Base-by-base conservation (phyloP, 2,113 vertebrate species). In the Oncorhynchus kisutch region DNA sequence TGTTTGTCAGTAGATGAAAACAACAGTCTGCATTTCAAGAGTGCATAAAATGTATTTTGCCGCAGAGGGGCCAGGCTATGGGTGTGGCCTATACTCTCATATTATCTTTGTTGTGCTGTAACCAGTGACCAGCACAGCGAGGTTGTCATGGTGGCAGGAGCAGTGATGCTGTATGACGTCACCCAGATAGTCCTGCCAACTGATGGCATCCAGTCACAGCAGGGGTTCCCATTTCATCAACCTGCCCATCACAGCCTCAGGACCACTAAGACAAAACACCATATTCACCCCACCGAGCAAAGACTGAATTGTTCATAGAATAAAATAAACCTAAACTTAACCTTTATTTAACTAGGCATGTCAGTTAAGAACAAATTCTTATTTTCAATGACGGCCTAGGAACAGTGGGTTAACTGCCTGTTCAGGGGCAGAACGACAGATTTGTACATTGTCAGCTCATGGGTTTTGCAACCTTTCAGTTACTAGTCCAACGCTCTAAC, bases 161-260 rank as follows among this genome's bases (percentile, higher is more conserved):
- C 97, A 98, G 84, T 98, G 97, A 79, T 98, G 94, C 16, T 97
- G 96, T 81, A 99, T 97, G 77, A 98, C 91, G 70, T 96, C 96
- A 72, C 97, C 96, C 9, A 96, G 92, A 67, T 99, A 98, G 91
- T 97, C 96, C 78, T 98, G 97, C 97, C 97, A 99, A 90, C 97
- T 98, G 78, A 96, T 31, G 0, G 97, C 96, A 84, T 98, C 95
- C 3, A 0, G 94, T 84, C 24, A 92, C 96, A 49, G 93, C 88
- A 97, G 83, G 22, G 96, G 97, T 3, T 96, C 97, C 24, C 76
- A 87, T 27, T 88, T 78, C 65, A 97, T 51, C 60, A 99, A 94
- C 25, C 89, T 78, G 85, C 85, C 91, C 86, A 92, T 95, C 96
- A 98, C 97, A 71, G 90, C 88, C 24, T 99, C 97, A 27, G 91